These are phyloP conservation scores for Tetrax tetrax DNA, from an alignment of 2,113 vertebrate genomes.

Conservation along the genomic window DNA sequence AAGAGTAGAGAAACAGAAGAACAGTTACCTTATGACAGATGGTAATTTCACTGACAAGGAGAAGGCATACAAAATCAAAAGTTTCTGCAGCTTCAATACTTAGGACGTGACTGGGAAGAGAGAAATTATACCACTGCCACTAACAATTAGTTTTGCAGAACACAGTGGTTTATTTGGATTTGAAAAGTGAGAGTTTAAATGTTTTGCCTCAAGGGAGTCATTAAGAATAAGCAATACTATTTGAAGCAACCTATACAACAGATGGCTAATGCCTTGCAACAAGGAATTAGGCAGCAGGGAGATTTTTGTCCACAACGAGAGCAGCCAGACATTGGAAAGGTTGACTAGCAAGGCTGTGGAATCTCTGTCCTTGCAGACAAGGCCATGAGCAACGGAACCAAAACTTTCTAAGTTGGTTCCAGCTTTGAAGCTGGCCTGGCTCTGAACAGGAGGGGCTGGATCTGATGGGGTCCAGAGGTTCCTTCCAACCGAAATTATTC, in stretches of 20 bases:
- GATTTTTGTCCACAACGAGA: background rate
- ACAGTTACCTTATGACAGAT: background rate
- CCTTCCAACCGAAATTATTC: background rate
- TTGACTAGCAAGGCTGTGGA: constrained; percentile 19
- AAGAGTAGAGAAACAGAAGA: background rate
- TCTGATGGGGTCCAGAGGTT: background rate
- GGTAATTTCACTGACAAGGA: background rate
- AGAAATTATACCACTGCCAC: background rate
- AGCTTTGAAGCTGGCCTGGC: background rate
- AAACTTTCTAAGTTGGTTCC: background rate
- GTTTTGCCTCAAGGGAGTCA: constrained; percentile 22
- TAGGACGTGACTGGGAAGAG: background rate
- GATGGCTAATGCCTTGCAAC: constrained; percentile 33
- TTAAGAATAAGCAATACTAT: background rate
- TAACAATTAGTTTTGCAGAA: background rate
- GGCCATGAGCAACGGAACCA: background rate
- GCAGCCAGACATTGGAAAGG: background rate
- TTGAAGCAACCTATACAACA: constrained; percentile 17
- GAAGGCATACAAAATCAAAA: background rate
- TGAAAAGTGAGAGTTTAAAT: constrained; percentile 49
- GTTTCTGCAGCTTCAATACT: background rate
- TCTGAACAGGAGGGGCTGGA: background rate
- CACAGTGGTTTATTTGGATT: constrained; percentile 20
- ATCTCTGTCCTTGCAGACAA: background rate
- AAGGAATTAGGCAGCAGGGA: constrained; percentile 18